phyloP scores from a whole-genome alignment of 2,888 invertebrate genomes.

The Limnephilus rhombicus region DNA sequence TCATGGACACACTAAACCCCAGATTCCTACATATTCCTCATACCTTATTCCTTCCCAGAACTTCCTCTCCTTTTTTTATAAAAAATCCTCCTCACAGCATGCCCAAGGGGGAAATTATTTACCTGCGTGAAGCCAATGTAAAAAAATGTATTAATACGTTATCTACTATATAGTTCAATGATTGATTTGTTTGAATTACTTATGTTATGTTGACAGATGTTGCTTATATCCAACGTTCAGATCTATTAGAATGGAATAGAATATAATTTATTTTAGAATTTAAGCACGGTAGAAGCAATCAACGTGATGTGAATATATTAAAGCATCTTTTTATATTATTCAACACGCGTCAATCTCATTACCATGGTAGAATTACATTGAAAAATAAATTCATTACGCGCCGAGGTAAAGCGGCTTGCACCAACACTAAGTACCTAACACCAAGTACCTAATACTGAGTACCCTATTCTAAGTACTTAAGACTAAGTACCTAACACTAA shows the following conservation, averaged over 20 bases:
- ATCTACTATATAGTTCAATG: neutral
- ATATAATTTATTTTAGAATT: too few relatives aligned
- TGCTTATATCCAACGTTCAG: neutral
- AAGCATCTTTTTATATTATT: neutral
- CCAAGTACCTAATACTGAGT: too few relatives aligned
- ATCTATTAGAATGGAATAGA: neutral
- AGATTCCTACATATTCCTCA: too few relatives aligned
- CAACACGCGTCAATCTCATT: neutral
- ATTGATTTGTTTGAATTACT: neutral
- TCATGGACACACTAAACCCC: too few relatives aligned
- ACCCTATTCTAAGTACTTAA: too few relatives aligned
- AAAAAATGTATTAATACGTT: too few relatives aligned
- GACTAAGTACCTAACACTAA: too few relatives aligned
- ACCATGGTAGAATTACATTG: neutral
- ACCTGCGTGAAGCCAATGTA: too few relatives aligned
- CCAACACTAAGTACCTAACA: neutral
- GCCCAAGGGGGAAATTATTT: too few relatives aligned
- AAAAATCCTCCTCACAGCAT: too few relatives aligned
- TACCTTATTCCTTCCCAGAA: too few relatives aligned
- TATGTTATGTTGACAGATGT: neutral
- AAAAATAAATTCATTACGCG: neutral
- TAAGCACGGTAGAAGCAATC: neutral
- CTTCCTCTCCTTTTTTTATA: too few relatives aligned
- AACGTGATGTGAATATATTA: constrained; percentile 1
- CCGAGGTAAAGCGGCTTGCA: neutral